Base-by-base conservation (phyloP, 2,888 invertebrate species). In the Drosophila putrida region DNA sequence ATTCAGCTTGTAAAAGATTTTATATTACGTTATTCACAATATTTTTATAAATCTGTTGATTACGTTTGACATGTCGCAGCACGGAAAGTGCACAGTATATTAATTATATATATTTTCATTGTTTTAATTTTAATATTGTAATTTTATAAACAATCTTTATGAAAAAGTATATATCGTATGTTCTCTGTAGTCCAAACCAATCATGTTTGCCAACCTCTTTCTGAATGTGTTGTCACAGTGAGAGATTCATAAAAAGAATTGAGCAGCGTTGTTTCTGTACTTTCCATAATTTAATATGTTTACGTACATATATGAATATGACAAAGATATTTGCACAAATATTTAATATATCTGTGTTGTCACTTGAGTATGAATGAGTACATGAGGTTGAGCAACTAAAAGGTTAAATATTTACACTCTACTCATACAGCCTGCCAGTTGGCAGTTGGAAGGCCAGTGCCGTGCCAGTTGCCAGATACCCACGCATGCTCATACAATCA, bases 391-490 rank as follows among this genome's bases (percentile, higher is more conserved):
- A 41, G 38, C 55, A 53, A 49, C 55, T 50, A 54, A 49, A 38
- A 33, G 49, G 36, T 47, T 68, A 8, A 44, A 49, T 46, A 54
- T 44, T 41, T 54, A 68, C 28, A 58, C 46, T 51, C 20, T 6
- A 27, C 60, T 43, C 41, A 15, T n/a, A 2, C 43, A 9, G 10
- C 4, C n/a, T n/a, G 55, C 35, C 10, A 33, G 43, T 33, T 41
- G 41, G 31, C 25, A 38, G 35, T 35, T 15, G 53, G 38, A 11
- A 25, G 38, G 39, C 39, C 13, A 36, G 31, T 11, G n/a, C n/a
- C n/a, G n/a, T 41, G 31, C 54, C 54, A 41, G 15, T 0, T 33
- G 25, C 44, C 55, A 57, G 27, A 20, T 46, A 46, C 39, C 38
- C 41, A 66, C 25, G 44, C 15, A 51, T 13, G 41, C 11, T 8